phyloP scores from a whole-genome alignment of 2,888 invertebrate species.

The Candidula unifasciata region DNA sequence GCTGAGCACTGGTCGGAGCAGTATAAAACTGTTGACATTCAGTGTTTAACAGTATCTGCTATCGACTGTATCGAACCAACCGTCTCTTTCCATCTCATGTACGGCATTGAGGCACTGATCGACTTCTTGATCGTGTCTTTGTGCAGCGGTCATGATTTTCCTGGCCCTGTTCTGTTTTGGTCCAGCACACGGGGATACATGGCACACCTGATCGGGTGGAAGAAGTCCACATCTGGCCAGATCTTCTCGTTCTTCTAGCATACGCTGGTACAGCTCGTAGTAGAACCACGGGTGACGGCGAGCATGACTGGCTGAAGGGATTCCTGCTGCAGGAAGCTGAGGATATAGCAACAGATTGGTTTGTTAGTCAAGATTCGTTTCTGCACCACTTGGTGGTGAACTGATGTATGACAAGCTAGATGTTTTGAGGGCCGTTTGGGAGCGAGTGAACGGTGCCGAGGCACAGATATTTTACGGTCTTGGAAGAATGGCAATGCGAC shows the following conservation, averaged over 20 bases:
- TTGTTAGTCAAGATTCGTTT: too few relatives aligned
- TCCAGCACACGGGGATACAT: too few relatives aligned
- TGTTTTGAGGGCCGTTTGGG: too few relatives aligned
- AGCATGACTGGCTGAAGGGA: conserved; percentile 34
- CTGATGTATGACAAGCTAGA: too few relatives aligned
- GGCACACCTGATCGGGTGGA: background rate
- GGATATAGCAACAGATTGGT: background rate
- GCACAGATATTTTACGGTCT: too few relatives aligned
- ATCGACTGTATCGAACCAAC: conserved; percentile 25
- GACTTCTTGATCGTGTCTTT: background rate
- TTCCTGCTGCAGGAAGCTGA: conserved; percentile 42
- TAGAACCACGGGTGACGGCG: conserved; percentile 26
- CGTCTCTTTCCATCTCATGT: conserved; percentile 18
- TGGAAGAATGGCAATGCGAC: too few relatives aligned
- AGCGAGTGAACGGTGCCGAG: too few relatives aligned
- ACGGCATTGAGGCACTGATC: background rate
- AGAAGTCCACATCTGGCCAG: conserved; percentile 15
- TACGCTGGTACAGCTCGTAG: conserved; percentile 32
- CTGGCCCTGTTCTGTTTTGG: background rate
- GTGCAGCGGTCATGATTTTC: background rate
- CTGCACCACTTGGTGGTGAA: too few relatives aligned
- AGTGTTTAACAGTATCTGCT: background rate
- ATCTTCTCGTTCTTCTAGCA: conserved; percentile 22
- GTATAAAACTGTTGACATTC: background rate
- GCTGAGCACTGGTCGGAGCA: background rate